phyloP scores from a whole-genome alignment of 2,113 vertebrate species.

The Spea multiplicata region DNA sequence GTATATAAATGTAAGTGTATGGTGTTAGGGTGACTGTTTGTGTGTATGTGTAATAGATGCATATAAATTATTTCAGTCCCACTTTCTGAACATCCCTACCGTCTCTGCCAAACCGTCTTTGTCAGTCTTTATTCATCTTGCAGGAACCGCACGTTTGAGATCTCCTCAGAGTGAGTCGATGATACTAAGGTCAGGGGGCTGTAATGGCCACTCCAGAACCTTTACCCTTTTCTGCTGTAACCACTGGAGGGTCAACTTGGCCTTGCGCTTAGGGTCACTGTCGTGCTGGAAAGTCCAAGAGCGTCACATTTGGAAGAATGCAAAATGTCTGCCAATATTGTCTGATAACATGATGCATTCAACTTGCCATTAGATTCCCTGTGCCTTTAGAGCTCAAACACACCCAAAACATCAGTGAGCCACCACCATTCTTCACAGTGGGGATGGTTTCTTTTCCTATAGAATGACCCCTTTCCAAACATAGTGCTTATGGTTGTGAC shows the following conservation, averaged over 20 bases:
- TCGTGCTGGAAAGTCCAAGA: neutral
- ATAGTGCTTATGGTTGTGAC: too few species aligned
- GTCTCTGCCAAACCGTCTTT: too few species aligned
- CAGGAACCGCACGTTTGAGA: neutral
- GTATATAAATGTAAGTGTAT: too few species aligned
- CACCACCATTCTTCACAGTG: constrained; percentile 6
- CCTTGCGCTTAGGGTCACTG: constrained; percentile 2
- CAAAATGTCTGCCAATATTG: neutral
- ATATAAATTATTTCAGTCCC: too few species aligned
- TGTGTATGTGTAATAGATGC: too few species aligned
- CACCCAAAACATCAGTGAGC: constrained; percentile 11
- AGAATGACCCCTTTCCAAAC: too few species aligned
- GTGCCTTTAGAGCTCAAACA: neutral
- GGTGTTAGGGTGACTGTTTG: too few species aligned
- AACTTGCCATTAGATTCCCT: neutral
- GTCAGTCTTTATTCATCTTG: neutral
- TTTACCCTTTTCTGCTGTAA: constrained; percentile 2
- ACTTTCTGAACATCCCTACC: too few species aligned
- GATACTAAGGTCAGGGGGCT: constrained; percentile 12
- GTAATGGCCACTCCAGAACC: constrained; percentile 14
- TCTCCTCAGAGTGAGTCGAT: constrained; percentile 7
- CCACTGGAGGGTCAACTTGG: constrained; percentile 2
- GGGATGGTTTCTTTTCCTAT: neutral
- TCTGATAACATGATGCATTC: neutral
- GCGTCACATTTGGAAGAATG: neutral